Evolutionary conservation across 2,888 invertebrate genomes (phyloP), one percentile per base, ranked within the genome.

Genomic region (Thyatira batis): DNA sequence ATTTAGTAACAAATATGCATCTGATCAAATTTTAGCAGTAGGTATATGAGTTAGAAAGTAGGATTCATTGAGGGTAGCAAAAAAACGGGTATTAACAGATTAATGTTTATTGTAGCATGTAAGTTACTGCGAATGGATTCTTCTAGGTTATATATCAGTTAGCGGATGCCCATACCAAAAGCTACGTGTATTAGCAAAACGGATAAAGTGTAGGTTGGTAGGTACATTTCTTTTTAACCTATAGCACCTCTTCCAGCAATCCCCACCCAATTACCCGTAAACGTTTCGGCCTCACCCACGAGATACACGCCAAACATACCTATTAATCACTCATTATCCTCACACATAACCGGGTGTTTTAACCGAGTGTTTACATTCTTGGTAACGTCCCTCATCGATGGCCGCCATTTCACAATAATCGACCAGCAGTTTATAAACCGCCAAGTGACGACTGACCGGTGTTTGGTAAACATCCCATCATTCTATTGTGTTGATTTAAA

Each of bases 351-450:
- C 11, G 39, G 39, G 39, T 39, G 17, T 39, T 39, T 39, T 17
- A n/a, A 17, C 51, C 43, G 44, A 17, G 44, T 69, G 74, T 76
- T 71, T 71, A 72, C 67, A 68, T 61, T 65, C 58, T 66, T 65
- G 74, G 50, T 71, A 71, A 61, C 68, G 67, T 78, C 78, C 62
- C 54, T 80, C 79, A 61, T 65, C 79, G 66, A 53, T 33, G 54
- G 49, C 65, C 57, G 55, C 53, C 55, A 58, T 71, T 69, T 49
- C 54, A 60, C 44, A 60, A 60, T 61, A 67, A 58, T 55, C 46
- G 54, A 48, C 58, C 60, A 45, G 52, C 58, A 63, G 64, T 61
- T 63, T 28, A 25, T 45, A 49, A 57, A 60, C 56, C 53, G 39
- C n/a, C 17, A 39, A 39, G 39, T 39, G 39, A 39, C 39, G 50